Conservation (phyloP, 2,888 invertebrate species). For the Gerris lacustris region DNA sequence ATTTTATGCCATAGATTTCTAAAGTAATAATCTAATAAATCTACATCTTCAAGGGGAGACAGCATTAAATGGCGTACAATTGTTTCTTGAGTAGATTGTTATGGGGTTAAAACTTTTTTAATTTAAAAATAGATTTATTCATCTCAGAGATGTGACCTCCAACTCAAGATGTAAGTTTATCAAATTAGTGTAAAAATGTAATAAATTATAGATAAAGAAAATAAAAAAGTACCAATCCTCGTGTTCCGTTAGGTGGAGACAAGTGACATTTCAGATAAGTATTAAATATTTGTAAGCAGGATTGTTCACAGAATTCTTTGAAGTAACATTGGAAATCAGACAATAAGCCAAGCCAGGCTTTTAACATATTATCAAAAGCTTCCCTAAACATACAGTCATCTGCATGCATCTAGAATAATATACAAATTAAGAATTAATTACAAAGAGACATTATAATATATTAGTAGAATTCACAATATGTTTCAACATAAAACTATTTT, state of each 20-base stretch:
- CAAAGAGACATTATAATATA: neutral
- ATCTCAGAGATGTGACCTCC: too few species aligned
- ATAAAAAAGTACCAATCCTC: constrained; percentile 42
- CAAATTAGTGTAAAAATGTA: too few species aligned
- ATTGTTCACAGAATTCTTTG: constrained; percentile 38
- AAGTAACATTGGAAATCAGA: constrained; percentile 34
- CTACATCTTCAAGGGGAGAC: too few species aligned
- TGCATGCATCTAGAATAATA: constrained; percentile 36
- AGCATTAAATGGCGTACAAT: too few species aligned
- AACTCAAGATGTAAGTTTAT: too few species aligned
- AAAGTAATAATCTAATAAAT: too few species aligned
- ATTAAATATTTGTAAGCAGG: constrained; percentile 54
- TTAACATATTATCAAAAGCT: constrained; percentile 54
- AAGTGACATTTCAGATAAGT: constrained; percentile 67
- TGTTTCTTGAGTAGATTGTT: too few species aligned
- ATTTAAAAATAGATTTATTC: too few species aligned
- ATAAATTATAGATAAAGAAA: too few species aligned
- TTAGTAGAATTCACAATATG: neutral
- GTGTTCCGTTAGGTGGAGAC: constrained; percentile 64
- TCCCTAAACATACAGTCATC: constrained; percentile 49
- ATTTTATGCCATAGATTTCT: neutral
- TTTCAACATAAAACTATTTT: neutral
- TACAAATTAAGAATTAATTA: constrained; percentile 3
- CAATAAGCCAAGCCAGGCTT: constrained; percentile 52
- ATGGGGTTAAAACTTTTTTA: too few species aligned